These are phyloP conservation scores for Clavelina lepadiformis DNA, from an alignment of 23 tunicate genomes.

Conservation along the genomic window DNA sequence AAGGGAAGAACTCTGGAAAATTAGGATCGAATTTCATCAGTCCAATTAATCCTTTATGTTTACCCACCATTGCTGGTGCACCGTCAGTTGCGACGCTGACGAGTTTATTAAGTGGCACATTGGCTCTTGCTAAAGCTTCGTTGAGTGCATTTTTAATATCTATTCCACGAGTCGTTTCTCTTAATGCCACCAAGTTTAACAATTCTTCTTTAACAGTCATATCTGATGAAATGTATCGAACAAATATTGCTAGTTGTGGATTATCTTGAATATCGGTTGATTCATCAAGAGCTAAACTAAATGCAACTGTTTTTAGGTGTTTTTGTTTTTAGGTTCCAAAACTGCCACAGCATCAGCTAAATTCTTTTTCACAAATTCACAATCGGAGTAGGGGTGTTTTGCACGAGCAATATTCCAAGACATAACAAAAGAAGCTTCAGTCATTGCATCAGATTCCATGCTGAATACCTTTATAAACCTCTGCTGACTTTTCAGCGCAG, in stretches of 20 bases:
- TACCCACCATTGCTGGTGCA: constrained; percentile 30
- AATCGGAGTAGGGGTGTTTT: constrained; percentile 5
- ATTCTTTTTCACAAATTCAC: constrained; percentile 15
- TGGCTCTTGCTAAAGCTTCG: constrained; percentile 13
- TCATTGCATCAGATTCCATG: constrained; percentile 22
- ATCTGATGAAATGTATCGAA: constrained; percentile 14
- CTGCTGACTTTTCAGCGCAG: constrained; percentile 23
- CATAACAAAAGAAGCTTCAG: constrained; percentile 23
- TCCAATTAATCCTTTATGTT: constrained; percentile 32
- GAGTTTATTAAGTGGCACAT: constrained; percentile 21
- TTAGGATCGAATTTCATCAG: constrained; percentile 28
- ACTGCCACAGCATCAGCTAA: constrained; percentile 15
- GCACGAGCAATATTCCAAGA: constrained; percentile 16
- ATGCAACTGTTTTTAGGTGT: constrained; percentile 9
- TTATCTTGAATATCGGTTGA: constrained; percentile 30
- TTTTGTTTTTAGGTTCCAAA: constrained; percentile 20
- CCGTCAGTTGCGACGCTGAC: constrained; percentile 26
- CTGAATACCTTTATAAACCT: constrained; percentile 15
- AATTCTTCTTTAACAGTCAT: constrained; percentile 21
- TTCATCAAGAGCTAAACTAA: constrained; percentile 33
- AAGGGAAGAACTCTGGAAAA: constrained; percentile 26
- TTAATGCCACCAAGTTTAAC: constrained; percentile 17
- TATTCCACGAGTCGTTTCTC: constrained; percentile 20
- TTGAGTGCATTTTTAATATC: constrained; percentile 21
- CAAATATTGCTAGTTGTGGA: constrained; percentile 6